Evolutionary conservation across 37 sponge, comb jelly and placozoan genomes (phyloP), one percentile per base, ranked within the genome.

Genomic region (Geodia barretti): DNA sequence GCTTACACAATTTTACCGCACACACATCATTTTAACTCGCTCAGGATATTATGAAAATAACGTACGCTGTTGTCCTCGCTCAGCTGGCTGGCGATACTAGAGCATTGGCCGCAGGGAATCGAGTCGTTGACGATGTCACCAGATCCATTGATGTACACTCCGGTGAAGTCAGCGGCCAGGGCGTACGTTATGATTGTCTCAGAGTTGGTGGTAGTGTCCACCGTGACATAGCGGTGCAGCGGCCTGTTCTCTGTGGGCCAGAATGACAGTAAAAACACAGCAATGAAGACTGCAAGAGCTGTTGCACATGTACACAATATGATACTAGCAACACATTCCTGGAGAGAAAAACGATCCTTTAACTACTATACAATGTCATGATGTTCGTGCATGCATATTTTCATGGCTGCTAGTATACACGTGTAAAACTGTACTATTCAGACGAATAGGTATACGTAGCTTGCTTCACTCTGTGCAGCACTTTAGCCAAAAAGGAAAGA

Each of bases 181-280:
- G 82, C 60, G 8, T 54, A 41, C 0, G 75, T 39, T 5, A 77
- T 9, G 24, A 73, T 31, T 29, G 89, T 88, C 60, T 79, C 89
- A 41, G 39, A 0, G 68, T 88, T 88, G 19, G 39, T 63, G 19
- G 19, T 5, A 8, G 42, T 71, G 40, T 35, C 35, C 32, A 70
- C 79, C n/a, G 79, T 72, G 1, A 88, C 65, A 72, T 83, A 83
- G 14, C 89, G 77, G 41, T 34, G 29, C 21, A 75, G 23, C 1
- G 81, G 76, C 3, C 2, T 5, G 1, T 30, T 26, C 23, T 20
- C 83, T 70, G 39, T 30, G 39, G 17, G 4, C 23, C 17, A 28
- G 62, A 31, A 39, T n/a, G n/a, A n/a, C n/a, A n/a, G n/a, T n/a
- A n/a, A n/a, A n/a, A n/a, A n/a, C n/a, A n/a, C n/a, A n/a, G n/a